phyloP scores from a whole-genome alignment of 2,797 vertebrate genomes.

The Jordanella pulchra region DNA sequence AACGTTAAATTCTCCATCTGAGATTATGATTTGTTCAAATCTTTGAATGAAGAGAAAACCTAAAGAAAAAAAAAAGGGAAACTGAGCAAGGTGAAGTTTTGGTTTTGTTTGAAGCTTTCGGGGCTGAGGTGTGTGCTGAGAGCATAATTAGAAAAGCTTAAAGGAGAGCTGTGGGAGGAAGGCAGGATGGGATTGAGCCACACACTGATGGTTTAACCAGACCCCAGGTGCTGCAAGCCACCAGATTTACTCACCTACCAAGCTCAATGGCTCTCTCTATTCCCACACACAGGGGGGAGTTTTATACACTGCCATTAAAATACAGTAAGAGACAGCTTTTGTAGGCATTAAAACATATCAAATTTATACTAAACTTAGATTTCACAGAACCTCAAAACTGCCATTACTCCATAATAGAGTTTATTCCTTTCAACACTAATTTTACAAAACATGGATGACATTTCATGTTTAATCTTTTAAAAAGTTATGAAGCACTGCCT shows the following conservation, averaged over 20 bases:
- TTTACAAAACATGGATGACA: background rate
- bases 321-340: conserved; percentile 28
- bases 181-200: conserved; percentile 30
- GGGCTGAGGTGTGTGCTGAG: conserved; percentile 59
- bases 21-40: too few species aligned
- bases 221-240: conserved; percentile 65
- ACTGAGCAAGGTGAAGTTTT: conserved; percentile 18
- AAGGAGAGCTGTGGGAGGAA: conserved; percentile 14
- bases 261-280: conserved; percentile 63
- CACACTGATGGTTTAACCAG: conserved; percentile 45
- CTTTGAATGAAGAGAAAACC: conserved; percentile 15
- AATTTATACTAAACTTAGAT: background rate
- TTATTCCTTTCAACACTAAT: background rate
- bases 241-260: conserved; percentile 51
- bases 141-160: conserved; percentile 62
- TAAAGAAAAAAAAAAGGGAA: conserved; percentile 9
- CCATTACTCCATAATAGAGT: background rate
- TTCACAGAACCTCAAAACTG: background rate
- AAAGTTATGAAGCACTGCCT: too few species aligned
- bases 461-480: background rate
- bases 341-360: conserved; percentile 1
- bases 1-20: too few species aligned
- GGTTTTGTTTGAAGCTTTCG: conserved; percentile 52
- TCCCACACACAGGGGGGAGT: conserved; percentile 42
- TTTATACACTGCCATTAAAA: conserved; percentile 48